A percentile compares a stretch with the other conserved stretches of the same genome.
Conservation (phyloP, 2,888 invertebrate genomes). For the Sarcophaga subvicina region DNA sequence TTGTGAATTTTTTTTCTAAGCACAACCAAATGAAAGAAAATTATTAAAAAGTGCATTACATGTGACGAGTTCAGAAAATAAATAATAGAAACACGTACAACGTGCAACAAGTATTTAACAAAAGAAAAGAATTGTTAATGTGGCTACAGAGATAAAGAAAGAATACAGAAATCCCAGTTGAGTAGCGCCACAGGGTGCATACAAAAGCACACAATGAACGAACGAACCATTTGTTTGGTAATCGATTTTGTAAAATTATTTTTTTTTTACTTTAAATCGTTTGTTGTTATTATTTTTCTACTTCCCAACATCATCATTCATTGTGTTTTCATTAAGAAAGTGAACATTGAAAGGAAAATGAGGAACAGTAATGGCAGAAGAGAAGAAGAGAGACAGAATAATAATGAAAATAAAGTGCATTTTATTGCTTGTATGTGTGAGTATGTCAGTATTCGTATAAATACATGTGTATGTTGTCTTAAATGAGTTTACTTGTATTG, state of each 20-base stretch:
- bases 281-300: neutral
- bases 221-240: no score
- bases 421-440: neutral
- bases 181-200: constrained; percentile 39
- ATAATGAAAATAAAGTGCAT: constrained; percentile 9
- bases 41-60: constrained; percentile 4
- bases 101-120: constrained; percentile 1
- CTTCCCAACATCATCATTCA: neutral
- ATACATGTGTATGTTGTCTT: neutral
- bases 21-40: neutral
- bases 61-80: constrained; percentile 23
- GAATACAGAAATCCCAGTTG: neutral
- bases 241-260: neutral
- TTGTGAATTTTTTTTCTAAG: no score
- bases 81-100: constrained; percentile 39
- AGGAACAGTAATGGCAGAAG: no score
- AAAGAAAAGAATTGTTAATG: constrained; percentile 11
- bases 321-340: neutral
- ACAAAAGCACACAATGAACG: neutral
- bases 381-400: neutral
- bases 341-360: neutral
- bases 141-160: no score
- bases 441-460: no score
- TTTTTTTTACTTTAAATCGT: neutral
- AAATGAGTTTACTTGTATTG: constrained; percentile 21